Base-by-base conservation (phyloP, 2,797 vertebrate genomes). In the Clarias platycephalus region DNA sequence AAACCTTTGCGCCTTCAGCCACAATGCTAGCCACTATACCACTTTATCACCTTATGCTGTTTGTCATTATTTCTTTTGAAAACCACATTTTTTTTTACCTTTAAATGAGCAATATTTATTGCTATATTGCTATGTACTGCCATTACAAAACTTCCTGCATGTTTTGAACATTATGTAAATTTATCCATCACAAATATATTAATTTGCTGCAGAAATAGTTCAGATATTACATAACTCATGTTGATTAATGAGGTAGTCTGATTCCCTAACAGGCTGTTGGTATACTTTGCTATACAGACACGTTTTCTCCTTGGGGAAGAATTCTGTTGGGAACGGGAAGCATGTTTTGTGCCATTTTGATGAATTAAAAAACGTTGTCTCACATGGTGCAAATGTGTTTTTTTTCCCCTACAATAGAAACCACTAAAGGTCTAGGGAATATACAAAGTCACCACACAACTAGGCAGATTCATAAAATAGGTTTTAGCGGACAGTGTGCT, bases 221-320 rank as follows among this genome's bases (percentile, higher is more conserved):
- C 81, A 84, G 49, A 79, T 74, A 84, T 87, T 88, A 83, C 55
- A 81, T 91, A 90, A 88, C 83, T 90, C 86, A 80, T 92, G 87
- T 93, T 95, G 94, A 95, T 95, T 94, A 95, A 95, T 95, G 93
- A 95, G 93, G 90, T 91, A 91, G 89, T 91, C 91, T 85, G 86
- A 83, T 90, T 91, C 93, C 91, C 89, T 92, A 86, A 91, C 91
- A 88, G 90, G 91, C 89, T 91, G 90, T 90, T 92, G 88, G 85
- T 88, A 87, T 86, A 82, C 87, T 86, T 86, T 87, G 88, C 86
- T 89, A 89, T 86, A 86, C 83, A 90, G 92, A 94, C 93, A 89
- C 20, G 31, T 81, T 88, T 90, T 92, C 91, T 92, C 91, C 94
- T 94, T 64, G 79, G 84, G 93, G 94, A 92, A 93, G 91, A 89